Evolutionary conservation across 92 coral and sea anemone species (phyloP).

Genomic region (Parazoanthus swiftii): DNA sequence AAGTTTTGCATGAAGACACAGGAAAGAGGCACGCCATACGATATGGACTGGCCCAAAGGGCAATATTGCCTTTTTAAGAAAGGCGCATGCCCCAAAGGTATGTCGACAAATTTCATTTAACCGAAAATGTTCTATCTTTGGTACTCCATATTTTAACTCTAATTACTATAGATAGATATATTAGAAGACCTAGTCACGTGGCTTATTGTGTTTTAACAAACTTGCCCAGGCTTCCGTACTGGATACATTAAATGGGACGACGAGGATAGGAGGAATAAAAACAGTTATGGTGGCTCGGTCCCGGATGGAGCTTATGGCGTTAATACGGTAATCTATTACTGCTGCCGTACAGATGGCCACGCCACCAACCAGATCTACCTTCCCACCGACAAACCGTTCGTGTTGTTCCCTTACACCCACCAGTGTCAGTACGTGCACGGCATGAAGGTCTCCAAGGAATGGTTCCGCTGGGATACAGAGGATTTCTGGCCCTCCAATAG

Average conservation of each 20-base stretch:
- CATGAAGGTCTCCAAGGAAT: conserved; percentile 28
- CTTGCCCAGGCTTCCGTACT: conserved; percentile 16
- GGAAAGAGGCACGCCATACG: conserved; percentile 2
- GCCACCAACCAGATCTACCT: conserved; percentile 61
- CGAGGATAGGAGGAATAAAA: conserved; percentile 41
- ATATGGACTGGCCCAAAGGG: conserved; percentile 44
- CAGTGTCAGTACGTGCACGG: conserved; percentile 39
- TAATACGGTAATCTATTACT: conserved; percentile 47
- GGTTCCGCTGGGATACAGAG: conserved; percentile 40
- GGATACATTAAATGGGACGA: conserved; percentile 70
- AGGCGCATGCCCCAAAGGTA: conserved; percentile 52
- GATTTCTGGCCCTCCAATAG: conserved; percentile 23
- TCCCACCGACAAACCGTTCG: conserved; percentile 59
- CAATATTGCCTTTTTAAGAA: conserved; percentile 63
- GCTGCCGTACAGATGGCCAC: conserved; percentile 64
- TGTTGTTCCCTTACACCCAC: conserved; percentile 37
- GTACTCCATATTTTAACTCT: too few relatives aligned
- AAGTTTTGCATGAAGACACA: conserved; percentile 57
- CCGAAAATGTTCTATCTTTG: neutral
- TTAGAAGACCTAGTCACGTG: too few relatives aligned
- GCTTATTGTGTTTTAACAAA: neutral
- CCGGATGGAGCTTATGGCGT: conserved; percentile 53
- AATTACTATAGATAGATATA: too few relatives aligned
- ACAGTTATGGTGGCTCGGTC: conserved; percentile 40
- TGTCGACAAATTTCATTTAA: neutral